Conservation (phyloP, 2,888 invertebrate genomes). For the Girardia tigrina region DNA sequence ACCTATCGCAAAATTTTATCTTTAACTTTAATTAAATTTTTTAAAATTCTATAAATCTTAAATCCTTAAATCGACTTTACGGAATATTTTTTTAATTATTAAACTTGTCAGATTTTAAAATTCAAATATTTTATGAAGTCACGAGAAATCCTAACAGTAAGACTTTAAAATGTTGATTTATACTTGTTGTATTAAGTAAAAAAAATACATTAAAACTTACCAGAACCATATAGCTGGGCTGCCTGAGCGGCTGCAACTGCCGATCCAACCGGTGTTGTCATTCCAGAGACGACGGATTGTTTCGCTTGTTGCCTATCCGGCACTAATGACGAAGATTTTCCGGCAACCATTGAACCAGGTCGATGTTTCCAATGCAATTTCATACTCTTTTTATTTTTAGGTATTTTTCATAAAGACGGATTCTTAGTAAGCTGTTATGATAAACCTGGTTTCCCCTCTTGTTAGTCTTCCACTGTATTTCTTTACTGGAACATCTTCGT, state of each 20-base stretch:
- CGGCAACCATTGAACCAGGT: background rate
- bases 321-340: background rate
- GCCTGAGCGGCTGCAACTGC: background rate
- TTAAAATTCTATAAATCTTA: no score
- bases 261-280: background rate
- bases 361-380: background rate
- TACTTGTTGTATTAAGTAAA: no score
- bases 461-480: background rate
- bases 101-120: no score
- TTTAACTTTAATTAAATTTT: no score
- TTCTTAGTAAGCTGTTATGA: background rate
- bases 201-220: background rate
- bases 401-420: background rate
- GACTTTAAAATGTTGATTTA: no score
- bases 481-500: constrained; percentile 27
- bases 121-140: no score
- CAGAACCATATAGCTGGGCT: background rate
- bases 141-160: no score
- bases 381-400: background rate
- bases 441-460: background rate
- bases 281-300: background rate
- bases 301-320: background rate
- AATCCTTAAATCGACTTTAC: no score
- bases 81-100: no score
- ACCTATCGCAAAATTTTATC: no score